phyloP scores from a whole-genome alignment of 2,888 invertebrate genomes.

The Melipona beecheii region DNA sequence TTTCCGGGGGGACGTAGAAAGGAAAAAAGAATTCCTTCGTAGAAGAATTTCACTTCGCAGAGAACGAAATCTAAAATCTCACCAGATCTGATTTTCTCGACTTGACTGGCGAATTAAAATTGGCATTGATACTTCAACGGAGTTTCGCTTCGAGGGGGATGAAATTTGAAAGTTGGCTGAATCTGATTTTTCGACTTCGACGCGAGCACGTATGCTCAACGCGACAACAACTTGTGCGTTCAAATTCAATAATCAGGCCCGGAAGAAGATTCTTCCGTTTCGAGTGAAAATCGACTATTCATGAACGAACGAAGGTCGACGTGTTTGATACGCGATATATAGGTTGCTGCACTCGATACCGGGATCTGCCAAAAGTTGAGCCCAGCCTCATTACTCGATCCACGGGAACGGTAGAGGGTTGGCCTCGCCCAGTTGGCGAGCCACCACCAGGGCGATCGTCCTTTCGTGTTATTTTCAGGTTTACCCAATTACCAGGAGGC shows the following conservation, averaged over 20 bases:
- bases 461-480: conserved; percentile 65
- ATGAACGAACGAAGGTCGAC: conserved; percentile 7
- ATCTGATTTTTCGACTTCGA: background rate
- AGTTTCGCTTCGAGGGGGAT: background rate
- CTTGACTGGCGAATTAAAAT: background rate
- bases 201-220: too few relatives aligned
- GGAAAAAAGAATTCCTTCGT: background rate
- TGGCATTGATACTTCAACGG: too few relatives aligned
- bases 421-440: conserved; percentile 23
- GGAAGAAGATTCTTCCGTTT: conserved; percentile 3
- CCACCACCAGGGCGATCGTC: conserved; percentile 29
- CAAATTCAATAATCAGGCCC: background rate
- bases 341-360: background rate
- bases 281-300: conserved; percentile 11
- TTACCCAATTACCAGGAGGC: conserved; percentile 63
- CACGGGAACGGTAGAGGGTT: conserved; percentile 32
- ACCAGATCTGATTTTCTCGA: background rate
- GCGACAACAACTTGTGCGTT: background rate
- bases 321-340: conserved; percentile 8
- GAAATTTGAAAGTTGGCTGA: background rate
- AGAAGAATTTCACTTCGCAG: background rate
- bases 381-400: conserved; percentile 49
- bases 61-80: background rate
- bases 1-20: too few relatives aligned
- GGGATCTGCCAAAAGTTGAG: conserved; percentile 31